Percentiles rank a stretch among this genome's conserved stretches.
Evolutionary conservation across 2,888 invertebrate species (phyloP).

Genomic region (Panzeria rudis): DNA sequence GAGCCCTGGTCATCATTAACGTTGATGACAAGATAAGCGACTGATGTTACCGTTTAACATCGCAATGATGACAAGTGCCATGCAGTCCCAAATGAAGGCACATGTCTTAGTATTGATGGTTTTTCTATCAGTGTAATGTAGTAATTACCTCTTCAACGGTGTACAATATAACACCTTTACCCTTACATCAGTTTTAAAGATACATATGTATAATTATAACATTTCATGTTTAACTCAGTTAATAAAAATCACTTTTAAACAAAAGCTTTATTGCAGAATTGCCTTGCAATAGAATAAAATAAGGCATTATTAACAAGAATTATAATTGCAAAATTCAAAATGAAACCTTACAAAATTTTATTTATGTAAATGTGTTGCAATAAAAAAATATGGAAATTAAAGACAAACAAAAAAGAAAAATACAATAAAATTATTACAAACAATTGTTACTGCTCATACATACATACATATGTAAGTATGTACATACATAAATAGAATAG

Average conservation of each 20-base stretch:
- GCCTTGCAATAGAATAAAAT: slow-evolving; percentile 26
- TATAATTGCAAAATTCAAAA: slow-evolving; percentile 67
- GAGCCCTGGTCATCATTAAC: too few relatives aligned
- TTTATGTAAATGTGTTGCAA: slow-evolving; percentile 29
- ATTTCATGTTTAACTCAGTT: neutral
- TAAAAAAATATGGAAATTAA: slow-evolving; percentile 61
- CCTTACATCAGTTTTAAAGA: too few relatives aligned
- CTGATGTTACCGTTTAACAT: too few relatives aligned
- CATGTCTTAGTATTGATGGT: too few relatives aligned
- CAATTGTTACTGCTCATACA: slow-evolving; percentile 22
- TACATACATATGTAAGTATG: too few relatives aligned
- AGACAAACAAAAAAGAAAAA: slow-evolving; percentile 44
- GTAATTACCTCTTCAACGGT: too few relatives aligned
- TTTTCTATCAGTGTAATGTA: too few relatives aligned
- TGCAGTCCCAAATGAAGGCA: too few relatives aligned
- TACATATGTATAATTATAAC: too few relatives aligned
- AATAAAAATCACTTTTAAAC: neutral
- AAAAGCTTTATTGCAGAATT: slow-evolving; percentile 15
- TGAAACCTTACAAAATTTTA: slow-evolving; percentile 69
- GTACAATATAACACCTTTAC: too few relatives aligned
- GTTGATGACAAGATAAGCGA: too few relatives aligned
- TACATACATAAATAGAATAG: slow-evolving; percentile 57
- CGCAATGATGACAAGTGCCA: too few relatives aligned
- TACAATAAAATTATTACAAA: slow-evolving; percentile 52
- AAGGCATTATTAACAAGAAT: slow-evolving; percentile 52